Evolutionary conservation across 2,888 invertebrate genomes (phyloP), one percentile per base, ranked within the genome.

Genomic region (Acanthosoma haemorrhoidale): DNA sequence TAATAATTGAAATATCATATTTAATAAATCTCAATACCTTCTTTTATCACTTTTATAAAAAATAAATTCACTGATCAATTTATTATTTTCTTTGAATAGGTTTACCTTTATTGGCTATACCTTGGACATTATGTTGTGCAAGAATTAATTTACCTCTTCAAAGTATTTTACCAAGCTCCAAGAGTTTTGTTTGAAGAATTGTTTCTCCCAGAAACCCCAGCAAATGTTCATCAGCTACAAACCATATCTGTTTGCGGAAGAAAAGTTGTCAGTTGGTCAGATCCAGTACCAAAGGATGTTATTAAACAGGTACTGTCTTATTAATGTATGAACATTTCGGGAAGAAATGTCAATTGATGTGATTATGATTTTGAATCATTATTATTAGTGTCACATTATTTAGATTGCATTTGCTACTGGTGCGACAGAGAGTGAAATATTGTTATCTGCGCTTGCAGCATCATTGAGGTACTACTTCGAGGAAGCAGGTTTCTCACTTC

Each of bases 191-290:
- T 84, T 2, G 82, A 84, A 57, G 88, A 89, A 76, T 80, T 88
- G 1, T 81, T 88, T 0, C 79, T 84, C 21, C 82, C 83, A 18
- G 82, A 84, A 71, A 73, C 73, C 34, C 69, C 71, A 4, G 68
- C 70, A 15, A 75, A 75, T 29, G 73, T 69, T 21, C 84, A 85
- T 77, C 78, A 83, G 43, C 76, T 86, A 70, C 87, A 88, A 77
- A 86, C 86, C 0, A 84, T 87, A 13, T 87, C 87, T 0, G 81
- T 88, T 25, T 88, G 88, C 77, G 89, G 89, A 2, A 81, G 89
- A 73, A 89, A 90, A 81, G 75, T 76, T 1, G 85, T 87, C 2
- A 85, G 87, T 0, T 90, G 90, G 89, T 89, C 89, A 0, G 84
- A 86, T 0, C 84, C 87, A 0, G 84, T 89, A 0, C 81, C 85